Conservation (phyloP, 1,140 invertebrate genomes). For the Temnothorax curvispinosus region DNA sequence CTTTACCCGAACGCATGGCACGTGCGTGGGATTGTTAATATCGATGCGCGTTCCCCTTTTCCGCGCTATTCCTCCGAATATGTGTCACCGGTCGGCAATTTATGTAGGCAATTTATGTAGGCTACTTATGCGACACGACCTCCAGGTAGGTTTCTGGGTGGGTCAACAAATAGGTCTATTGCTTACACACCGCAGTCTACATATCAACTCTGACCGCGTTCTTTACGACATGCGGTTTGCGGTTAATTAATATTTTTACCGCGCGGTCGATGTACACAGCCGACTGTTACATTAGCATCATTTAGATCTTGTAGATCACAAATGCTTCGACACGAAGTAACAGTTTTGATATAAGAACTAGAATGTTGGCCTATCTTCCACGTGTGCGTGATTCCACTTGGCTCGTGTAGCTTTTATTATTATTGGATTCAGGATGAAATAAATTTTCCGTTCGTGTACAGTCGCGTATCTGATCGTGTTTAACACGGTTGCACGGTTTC, state of each 20-base stretch:
- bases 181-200: slow-evolving; percentile 52
- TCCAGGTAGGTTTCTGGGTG: slow-evolving; percentile 56
- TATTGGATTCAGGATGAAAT: slow-evolving; percentile 1
- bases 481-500: background rate
- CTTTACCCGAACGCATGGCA: slow-evolving; percentile 20
- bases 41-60: slow-evolving; percentile 3
- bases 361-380: background rate
- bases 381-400: background rate
- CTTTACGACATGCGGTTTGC: slow-evolving; percentile 64
- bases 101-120: slow-evolving; percentile 48
- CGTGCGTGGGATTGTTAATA: background rate
- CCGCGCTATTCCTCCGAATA: slow-evolving; percentile 44
- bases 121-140: slow-evolving; percentile 70
- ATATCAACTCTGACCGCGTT: slow-evolving; percentile 65
- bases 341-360: background rate
- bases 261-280: background rate
- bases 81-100: slow-evolving; percentile 62
- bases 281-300: slow-evolving; percentile 15
- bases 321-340: background rate
- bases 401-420: background rate
- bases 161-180: slow-evolving; percentile 64
- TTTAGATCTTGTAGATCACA: slow-evolving; percentile 12
- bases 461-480: background rate
- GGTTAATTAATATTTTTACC: slow-evolving; percentile 77
- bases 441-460: slow-evolving; percentile 5